A percentile compares a stretch with the other conserved stretches of the same genome.
phyloP scores from a whole-genome alignment of 2,888 invertebrate species.

The Augiades crinisus region DNA sequence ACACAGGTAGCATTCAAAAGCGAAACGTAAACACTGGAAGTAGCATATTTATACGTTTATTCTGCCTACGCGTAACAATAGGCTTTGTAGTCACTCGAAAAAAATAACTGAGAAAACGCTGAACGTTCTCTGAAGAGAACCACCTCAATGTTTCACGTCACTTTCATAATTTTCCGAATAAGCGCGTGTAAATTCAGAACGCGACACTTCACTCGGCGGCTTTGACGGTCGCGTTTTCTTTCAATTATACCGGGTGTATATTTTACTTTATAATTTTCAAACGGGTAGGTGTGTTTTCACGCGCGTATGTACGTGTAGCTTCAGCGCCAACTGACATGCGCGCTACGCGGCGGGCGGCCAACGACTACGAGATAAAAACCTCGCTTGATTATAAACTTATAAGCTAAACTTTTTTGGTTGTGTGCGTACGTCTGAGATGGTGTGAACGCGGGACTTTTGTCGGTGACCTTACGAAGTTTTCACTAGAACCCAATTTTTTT shows the following conservation, averaged over 20 bases:
- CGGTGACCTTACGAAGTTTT: conserved; percentile 72
- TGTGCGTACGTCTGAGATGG: conserved; percentile 66
- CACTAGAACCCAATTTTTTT: conserved; percentile 39
- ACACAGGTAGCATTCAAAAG: conserved; percentile 69
- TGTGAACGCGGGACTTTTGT: conserved; percentile 68
- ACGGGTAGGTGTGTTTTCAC: conserved; percentile 57
- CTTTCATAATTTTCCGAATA: conserved; percentile 73
- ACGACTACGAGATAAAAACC: conserved; percentile 81
- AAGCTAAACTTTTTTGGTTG: conserved; percentile 75
- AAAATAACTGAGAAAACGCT: conserved; percentile 57
- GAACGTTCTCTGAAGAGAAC: conserved; percentile 60
- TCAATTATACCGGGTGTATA: conserved; percentile 44
- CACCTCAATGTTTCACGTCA: conserved; percentile 67
- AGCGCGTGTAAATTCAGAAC: conserved; percentile 53
- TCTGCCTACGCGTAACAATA: conserved; percentile 61
- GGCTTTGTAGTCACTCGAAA: conserved; percentile 72
- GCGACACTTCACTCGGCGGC: conserved; percentile 56
- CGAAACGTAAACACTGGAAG: conserved; percentile 67
- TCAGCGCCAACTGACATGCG: conserved; percentile 65
- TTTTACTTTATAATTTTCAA: conserved; percentile 56
- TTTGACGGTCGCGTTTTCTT: conserved; percentile 52
- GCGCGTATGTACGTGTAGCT: conserved; percentile 62
- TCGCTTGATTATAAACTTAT: conserved; percentile 80
- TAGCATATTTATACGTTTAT: conserved; percentile 61
- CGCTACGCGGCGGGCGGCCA: conserved; percentile 69